Percentiles rank a stretch among this genome's conserved stretches.
Conservation (phyloP, 2,797 vertebrate genomes). For the Euthynnus affinis region DNA sequence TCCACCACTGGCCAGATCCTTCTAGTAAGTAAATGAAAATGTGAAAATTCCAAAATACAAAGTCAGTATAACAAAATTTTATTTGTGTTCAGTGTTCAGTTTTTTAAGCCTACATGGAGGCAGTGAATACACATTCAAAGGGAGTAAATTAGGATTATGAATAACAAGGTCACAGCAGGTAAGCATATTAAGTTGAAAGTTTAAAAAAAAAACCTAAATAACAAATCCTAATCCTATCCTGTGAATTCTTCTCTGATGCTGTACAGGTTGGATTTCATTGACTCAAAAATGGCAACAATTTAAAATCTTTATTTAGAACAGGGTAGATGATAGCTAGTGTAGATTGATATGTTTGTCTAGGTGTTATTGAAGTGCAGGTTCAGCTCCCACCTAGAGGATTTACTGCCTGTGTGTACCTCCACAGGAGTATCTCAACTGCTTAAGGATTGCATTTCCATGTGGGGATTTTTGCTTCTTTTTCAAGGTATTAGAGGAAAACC, state of each 20-base stretch:
- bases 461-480: constrained; percentile 60
- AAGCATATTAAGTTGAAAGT: constrained; percentile 35
- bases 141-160: constrained; percentile 11
- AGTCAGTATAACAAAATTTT: too few species aligned
- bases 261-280: constrained; percentile 29
- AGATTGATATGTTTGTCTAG: constrained; percentile 50
- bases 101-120: not conserved
- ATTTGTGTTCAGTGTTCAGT: not conserved
- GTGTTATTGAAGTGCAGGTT: constrained; percentile 47
- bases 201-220: not conserved
- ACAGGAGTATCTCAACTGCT: constrained; percentile 55
- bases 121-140: constrained; percentile 7
- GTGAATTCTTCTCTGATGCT: constrained; percentile 15
- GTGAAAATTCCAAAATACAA: not conserved
- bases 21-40: not conserved
- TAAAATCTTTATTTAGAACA: constrained; percentile 27
- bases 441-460: constrained; percentile 57
- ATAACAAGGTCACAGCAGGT: constrained; percentile 39
- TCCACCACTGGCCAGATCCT: not conserved
- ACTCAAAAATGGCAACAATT: constrained; percentile 43
- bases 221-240: constrained; percentile 44
- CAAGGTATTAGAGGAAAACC: constrained; percentile 69
- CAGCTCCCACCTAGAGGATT: constrained; percentile 60
- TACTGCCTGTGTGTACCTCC: constrained; percentile 42
- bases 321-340: constrained; percentile 27